Evolutionary conservation across 2,888 invertebrate genomes (phyloP).

Genomic region (Drosophila putrida): DNA sequence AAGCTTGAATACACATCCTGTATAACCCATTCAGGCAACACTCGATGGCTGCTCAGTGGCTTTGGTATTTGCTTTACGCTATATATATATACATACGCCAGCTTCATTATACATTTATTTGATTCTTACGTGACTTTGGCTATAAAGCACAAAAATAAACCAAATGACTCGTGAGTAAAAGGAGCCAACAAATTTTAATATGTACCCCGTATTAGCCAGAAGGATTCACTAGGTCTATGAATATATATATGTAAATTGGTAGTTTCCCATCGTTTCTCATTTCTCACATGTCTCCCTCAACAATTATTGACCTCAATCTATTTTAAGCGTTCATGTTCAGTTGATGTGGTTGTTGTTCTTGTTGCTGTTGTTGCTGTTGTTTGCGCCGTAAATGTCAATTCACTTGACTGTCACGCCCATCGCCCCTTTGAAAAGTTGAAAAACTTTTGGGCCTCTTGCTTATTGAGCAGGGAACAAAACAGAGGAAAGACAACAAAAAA

Average conservation of each 20-base stretch:
- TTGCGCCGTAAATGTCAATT: slow-evolving; percentile 45
- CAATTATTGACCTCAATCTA: slow-evolving; percentile 73
- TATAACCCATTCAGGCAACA: slow-evolving; percentile 23
- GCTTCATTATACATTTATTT: slow-evolving; percentile 71
- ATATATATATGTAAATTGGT: slow-evolving; percentile 18
- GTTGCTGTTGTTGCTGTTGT: no score
- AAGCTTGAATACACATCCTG: slow-evolving; percentile 31
- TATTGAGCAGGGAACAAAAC: slow-evolving; percentile 33
- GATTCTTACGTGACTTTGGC: slow-evolving; percentile 69
- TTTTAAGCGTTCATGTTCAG: slow-evolving; percentile 56
- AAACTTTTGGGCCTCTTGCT: slow-evolving; percentile 49
- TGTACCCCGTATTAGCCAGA: slow-evolving; percentile 27
- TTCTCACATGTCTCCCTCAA: slow-evolving; percentile 47
- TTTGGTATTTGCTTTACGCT: slow-evolving; percentile 20
- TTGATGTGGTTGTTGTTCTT: no score
- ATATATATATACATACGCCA: slow-evolving; percentile 1
- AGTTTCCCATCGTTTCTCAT: slow-evolving; percentile 12
- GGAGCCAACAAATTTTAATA: slow-evolving; percentile 39
- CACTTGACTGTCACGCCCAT: slow-evolving; percentile 35
- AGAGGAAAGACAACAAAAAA: slow-evolving; percentile 8
- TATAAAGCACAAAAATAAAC: slow-evolving; percentile 66
- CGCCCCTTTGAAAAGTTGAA: slow-evolving; percentile 24
- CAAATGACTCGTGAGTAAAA: slow-evolving; percentile 32
- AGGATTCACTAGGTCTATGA: slow-evolving; percentile 9
- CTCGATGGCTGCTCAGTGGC: slow-evolving; percentile 39